Conservation (phyloP, 2,113 vertebrate genomes). For the Ptyas mucosa region DNA sequence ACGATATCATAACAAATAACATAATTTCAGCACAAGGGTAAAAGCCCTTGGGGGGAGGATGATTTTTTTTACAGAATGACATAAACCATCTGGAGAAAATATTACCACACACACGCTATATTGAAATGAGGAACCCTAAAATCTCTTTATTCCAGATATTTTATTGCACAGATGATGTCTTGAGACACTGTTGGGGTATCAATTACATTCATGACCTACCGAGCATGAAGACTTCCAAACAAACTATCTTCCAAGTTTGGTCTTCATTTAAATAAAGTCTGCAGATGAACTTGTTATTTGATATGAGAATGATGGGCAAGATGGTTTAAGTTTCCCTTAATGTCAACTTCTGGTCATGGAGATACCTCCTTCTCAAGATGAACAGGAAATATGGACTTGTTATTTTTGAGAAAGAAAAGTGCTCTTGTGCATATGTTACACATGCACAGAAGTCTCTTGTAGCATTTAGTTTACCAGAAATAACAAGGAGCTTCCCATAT, state of each 20-base stretch:
- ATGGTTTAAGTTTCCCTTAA: background rate
- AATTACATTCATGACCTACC: background rate
- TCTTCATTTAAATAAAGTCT: background rate
- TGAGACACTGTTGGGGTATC: background rate
- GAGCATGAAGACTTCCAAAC: background rate
- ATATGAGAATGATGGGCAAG: background rate
- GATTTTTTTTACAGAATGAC: slow-evolving; percentile 2
- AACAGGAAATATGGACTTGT: background rate
- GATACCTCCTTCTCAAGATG: background rate
- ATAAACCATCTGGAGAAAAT: background rate
- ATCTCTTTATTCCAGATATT: background rate
- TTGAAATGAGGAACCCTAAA: background rate
- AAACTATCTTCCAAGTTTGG: background rate
- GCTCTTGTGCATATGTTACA: background rate
- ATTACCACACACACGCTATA: background rate
- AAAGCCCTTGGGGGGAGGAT: background rate
- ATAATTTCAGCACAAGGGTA: background rate
- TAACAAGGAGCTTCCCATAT: background rate
- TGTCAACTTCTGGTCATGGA: background rate
- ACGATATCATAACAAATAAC: background rate
- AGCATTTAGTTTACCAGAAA: background rate
- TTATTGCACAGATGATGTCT: background rate
- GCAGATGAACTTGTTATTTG: background rate
- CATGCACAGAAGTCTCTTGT: background rate
- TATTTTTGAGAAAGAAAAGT: background rate